phyloP scores from a whole-genome alignment of 1,140 invertebrate species.

The Bombus ignitus region DNA sequence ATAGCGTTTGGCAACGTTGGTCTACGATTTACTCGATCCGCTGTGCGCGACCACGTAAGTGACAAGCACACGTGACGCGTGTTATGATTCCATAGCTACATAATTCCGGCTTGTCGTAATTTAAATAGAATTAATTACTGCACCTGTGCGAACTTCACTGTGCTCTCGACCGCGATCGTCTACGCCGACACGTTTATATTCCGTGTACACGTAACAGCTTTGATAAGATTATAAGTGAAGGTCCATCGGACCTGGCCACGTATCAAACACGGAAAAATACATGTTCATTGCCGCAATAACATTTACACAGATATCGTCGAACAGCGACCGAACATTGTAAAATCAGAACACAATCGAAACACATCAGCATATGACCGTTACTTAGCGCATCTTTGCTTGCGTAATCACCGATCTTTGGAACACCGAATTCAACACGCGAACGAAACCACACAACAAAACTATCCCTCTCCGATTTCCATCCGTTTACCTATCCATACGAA shows the following conservation, averaged over 20 bases:
- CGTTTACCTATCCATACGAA: background rate
- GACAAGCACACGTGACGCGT: constrained; percentile 27
- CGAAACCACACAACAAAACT: background rate
- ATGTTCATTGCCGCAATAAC: background rate
- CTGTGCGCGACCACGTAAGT: constrained; percentile 33
- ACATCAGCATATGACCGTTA: background rate
- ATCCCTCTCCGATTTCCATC: background rate
- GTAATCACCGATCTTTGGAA: background rate
- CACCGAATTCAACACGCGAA: constrained; percentile 15
- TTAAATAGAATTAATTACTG: constrained; percentile 56
- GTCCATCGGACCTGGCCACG: background rate
- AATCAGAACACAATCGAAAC: background rate
- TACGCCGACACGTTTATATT: background rate
- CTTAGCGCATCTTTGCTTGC: constrained; percentile 21
- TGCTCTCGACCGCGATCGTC: background rate
- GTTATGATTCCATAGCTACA: constrained; percentile 33
- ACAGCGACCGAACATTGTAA: background rate
- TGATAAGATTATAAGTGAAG: constrained; percentile 38
- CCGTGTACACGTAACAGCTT: background rate
- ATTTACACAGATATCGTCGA: background rate
- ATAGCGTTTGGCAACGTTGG: constrained; percentile 25
- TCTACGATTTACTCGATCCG: constrained; percentile 30
- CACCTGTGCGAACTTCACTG: constrained; percentile 36
- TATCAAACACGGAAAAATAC: background rate
- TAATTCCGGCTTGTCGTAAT: constrained; percentile 52